Evolutionary conservation across 1,140 invertebrate species (phyloP), one percentile per base, ranked within the genome.

Genomic region (Amyelois transitella): DNA sequence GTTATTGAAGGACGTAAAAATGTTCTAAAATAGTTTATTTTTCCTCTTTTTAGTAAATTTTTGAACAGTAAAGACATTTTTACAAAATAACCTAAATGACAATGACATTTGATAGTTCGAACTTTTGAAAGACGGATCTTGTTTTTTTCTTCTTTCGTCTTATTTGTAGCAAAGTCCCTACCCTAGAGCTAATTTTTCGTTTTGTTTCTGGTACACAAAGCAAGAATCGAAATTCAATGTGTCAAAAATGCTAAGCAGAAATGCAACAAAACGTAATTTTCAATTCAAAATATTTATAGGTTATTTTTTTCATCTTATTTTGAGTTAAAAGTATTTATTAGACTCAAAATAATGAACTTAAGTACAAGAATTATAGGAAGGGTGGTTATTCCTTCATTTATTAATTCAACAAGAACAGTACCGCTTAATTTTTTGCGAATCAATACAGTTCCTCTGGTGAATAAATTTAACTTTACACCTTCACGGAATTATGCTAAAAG

Each of bases 1-100:
- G 55, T 53, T 51, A 69, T 61, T 2, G 67, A 64, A 10, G 68
- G 59, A 18, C 71, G 79, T 51, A 77, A 69, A 17, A 63, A 53
- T 69, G 82, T 84, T 55, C 64, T 78, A 51, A 75, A 71, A 12
- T 73, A 55, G 62, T 62, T 67, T 21, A 70, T 51, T 72, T 77
- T 85, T 59, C 71, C 68, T 54, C 67, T 65, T 51, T 69, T 66
- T 59, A 60, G 53, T 52, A 67, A 32, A 18, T 53, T 84, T 72
- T 81, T 72, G 69, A 81, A 76, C 70, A 84, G 68, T 44, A 86
- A 69, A 72, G 80, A 81, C 83, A 86, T 86, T 79, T 85, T 77
- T 55, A 20, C 6, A 17, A 53, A 24, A n/a, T n/a, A n/a, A 45
- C 17, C 25, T 6, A 51, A 51, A 19, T 22, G 21, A 22, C n/a